Conservation (phyloP, 2,797 vertebrate species). For the Halcyon smyrnensis region DNA sequence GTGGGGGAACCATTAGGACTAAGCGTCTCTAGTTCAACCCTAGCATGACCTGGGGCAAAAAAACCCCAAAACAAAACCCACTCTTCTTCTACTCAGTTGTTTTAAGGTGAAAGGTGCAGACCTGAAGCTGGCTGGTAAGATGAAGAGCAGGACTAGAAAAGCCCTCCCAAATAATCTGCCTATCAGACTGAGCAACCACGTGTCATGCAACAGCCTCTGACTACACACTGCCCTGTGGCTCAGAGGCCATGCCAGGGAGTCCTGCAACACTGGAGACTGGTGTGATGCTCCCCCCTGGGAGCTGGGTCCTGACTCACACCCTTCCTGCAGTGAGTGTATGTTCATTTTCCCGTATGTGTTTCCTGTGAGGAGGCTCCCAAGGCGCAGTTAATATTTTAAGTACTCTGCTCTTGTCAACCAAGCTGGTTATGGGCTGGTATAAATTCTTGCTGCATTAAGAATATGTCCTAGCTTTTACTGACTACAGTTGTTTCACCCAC, state of each 20-base stretch:
- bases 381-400: neutral
- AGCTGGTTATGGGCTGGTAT: neutral
- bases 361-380: neutral
- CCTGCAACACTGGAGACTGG: neutral
- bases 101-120: neutral
- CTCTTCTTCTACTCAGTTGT: neutral
- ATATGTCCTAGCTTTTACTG: neutral
- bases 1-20: no score
- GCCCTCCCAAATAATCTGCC: neutral
- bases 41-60: neutral
- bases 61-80: no score
- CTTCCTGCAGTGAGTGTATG: neutral
- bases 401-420: neutral
- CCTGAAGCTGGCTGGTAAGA: accelerated
- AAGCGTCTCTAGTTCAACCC: neutral
- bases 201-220: neutral
- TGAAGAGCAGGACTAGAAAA: neutral
- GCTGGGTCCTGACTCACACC: neutral
- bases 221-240: accelerated
- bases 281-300: neutral
- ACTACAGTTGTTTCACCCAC: neutral
- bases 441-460: neutral
- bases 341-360: neutral
- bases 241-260: neutral
- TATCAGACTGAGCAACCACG: neutral